These are phyloP conservation scores for Apostichopus leukothele DNA, from an alignment of 53 echinoderm and acorn worm genomes.

Conservation along the genomic window DNA sequence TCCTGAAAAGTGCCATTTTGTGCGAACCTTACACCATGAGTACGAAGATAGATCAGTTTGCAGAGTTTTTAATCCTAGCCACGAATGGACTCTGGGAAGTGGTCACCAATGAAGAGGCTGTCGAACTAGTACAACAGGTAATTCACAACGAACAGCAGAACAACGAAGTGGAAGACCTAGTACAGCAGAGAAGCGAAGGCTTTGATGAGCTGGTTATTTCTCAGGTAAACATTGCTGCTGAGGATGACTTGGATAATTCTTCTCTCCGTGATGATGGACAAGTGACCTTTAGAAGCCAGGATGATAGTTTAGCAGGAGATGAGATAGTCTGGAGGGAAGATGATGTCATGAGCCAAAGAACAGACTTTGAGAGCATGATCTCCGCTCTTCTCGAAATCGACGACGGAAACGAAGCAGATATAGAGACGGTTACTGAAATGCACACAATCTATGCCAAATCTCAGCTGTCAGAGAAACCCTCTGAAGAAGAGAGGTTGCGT, in stretches of 20 bases:
- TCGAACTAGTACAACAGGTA: constrained; percentile 60
- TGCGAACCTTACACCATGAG: constrained; percentile 90
- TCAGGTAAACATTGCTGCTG: constrained; percentile 49
- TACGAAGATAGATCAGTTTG: constrained; percentile 77
- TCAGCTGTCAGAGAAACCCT: constrained; percentile 58
- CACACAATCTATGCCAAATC: constrained; percentile 93
- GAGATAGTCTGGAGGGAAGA: constrained; percentile 12
- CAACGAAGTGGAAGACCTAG: not conserved
- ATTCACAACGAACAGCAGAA: not conserved
- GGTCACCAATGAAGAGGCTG: constrained; percentile 79
- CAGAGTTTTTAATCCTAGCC: constrained; percentile 90
- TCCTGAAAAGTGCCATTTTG: constrained; percentile 81
- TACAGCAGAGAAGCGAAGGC: not conserved
- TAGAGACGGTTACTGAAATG: constrained; percentile 90
- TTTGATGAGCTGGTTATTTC: constrained; percentile 51
- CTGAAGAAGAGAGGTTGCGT: constrained; percentile 67
- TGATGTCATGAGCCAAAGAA: constrained; percentile 15
- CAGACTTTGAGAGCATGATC: constrained; percentile 90
- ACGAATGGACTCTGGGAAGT: constrained; percentile 93
- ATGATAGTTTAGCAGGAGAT: constrained; percentile 35
- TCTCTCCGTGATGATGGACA: not conserved
- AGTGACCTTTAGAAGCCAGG: not conserved
- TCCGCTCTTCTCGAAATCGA: constrained; percentile 80
- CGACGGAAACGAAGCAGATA: constrained; percentile 90
- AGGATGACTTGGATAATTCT: constrained; percentile 22